These are phyloP conservation scores for Plemyria rubiginata DNA, from an alignment of 2,888 invertebrate genomes.

Conservation along the genomic window DNA sequence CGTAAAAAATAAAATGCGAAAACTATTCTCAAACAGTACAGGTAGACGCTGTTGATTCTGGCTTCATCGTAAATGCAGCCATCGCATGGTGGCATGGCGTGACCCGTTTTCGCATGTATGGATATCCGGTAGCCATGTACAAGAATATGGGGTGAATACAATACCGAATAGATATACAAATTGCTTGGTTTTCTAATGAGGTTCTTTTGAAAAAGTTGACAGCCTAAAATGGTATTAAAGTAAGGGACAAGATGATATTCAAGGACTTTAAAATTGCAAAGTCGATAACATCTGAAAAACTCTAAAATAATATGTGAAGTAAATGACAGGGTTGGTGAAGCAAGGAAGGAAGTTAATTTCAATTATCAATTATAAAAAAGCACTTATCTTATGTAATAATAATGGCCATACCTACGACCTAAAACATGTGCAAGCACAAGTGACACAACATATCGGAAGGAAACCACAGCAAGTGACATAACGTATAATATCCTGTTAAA, in stretches of 20 bases:
- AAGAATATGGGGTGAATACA: slow-evolving; percentile 58
- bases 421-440: slow-evolving; percentile 35
- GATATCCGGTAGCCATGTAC: slow-evolving; percentile 73
- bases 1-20: too few relatives aligned
- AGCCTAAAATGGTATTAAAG: too few relatives aligned
- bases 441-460: slow-evolving; percentile 42
- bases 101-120: slow-evolving; percentile 76
- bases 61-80: slow-evolving; percentile 10
- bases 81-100: slow-evolving; percentile 37
- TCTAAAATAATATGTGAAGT: neutral
- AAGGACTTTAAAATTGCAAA: too few relatives aligned
- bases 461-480: slow-evolving; percentile 38
- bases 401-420: slow-evolving; percentile 27
- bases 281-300: too few relatives aligned
- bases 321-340: neutral
- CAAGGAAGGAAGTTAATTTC: slow-evolving; percentile 22
- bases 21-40: neutral
- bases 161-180: slow-evolving; percentile 33
- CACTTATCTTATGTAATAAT: slow-evolving; percentile 32
- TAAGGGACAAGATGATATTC: too few relatives aligned
- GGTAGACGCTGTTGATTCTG: slow-evolving; percentile 1
- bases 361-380: slow-evolving; percentile 17
- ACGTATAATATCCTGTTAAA: slow-evolving; percentile 41
- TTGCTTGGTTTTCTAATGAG: slow-evolving; percentile 26
- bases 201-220: neutral